Base-by-base conservation (phyloP, 1,140 invertebrate genomes). In the Anthonomus grandis region DNA sequence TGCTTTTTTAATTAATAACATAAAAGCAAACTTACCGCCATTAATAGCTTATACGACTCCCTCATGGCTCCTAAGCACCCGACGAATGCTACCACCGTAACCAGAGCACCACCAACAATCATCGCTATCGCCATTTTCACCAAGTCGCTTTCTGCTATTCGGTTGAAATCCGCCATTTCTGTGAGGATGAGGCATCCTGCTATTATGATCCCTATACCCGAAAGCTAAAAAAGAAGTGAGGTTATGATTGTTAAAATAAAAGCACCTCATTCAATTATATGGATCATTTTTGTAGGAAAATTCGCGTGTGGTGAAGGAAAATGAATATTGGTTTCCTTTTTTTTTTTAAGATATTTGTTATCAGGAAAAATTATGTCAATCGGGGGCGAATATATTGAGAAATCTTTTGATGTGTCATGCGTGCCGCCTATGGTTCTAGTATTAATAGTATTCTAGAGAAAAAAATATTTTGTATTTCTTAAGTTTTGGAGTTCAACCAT, bases 31-130 rank as follows among this genome's bases (percentile, higher is more conserved):
- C 76, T 76, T 71, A 86, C 83, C n/a, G 79, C 81, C 27, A 85
- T 76, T 0, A 87, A 69, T 64, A 87, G 75, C 31, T 78, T 81
- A 41, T 81, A 78, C 48, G 80, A 84, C 64, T 87, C 85, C 59
- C 81, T 80, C 31, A 86, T 79, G 8, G 85, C 85, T 4, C 86
- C 86, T 59, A 83, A 87, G 63, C 86, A 89, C 56, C 86, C 86
- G 38, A 86, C 70, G 55, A 85, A 86, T 5, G 85, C 83, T 34
- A 86, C 79, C n/a, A 86, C 57, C 54, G 86, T 85, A 41, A 86
- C 79, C 15, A 86, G 75, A 4, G 75, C 60, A 2, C 86, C 86
- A 24, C 82, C 79, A 18, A 84, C 73, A 41, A 88, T 86, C 3
- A 88, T 70, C 2, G 86, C 75, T 22, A 83, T 75, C 0, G 82